Conservation (phyloP, 2,113 vertebrate species). For the Percina caprodes region DNA sequence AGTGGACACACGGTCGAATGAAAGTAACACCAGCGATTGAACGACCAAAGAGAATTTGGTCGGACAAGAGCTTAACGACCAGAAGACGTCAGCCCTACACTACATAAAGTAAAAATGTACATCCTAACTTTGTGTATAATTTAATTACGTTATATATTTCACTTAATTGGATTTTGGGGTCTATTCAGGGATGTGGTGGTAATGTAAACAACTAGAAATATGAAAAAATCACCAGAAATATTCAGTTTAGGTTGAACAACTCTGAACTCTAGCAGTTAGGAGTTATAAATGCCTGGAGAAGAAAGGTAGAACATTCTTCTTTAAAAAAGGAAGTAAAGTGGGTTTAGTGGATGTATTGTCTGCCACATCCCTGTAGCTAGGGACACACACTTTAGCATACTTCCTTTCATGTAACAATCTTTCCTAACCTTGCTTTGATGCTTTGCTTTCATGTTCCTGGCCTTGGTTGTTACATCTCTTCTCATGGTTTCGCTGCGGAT, state of each 20-base stretch:
- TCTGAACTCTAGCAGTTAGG: slow-evolving; percentile 5
- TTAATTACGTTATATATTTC: no score
- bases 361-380: slow-evolving; percentile 16
- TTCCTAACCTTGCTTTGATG: slow-evolving; percentile 18
- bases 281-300: background rate
- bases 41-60: no score
- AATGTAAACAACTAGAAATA: background rate
- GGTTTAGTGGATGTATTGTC: background rate
- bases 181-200: background rate
- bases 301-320: background rate
- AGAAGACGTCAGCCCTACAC: no score
- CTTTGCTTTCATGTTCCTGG: slow-evolving; percentile 15
- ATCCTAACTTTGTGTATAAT: no score
- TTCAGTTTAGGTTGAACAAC: slow-evolving; percentile 3
- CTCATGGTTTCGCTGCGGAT: background rate
- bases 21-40: no score
- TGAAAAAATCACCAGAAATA: background rate
- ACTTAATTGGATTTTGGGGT: no score
- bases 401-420: slow-evolving; percentile 39
- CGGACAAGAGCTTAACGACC: no score
- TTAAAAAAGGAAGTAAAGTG: background rate
- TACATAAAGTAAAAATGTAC: no score
- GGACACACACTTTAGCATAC: slow-evolving; percentile 24
- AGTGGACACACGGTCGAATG: no score
- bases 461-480: slow-evolving; percentile 6